A percentile compares a stretch with the other conserved stretches of the same genome.
These are phyloP conservation scores for western clawed frog (Xenopus tropicalis) DNA, from an alignment of 2,113 vertebrate species.

Conservation along the genomic window DNA sequence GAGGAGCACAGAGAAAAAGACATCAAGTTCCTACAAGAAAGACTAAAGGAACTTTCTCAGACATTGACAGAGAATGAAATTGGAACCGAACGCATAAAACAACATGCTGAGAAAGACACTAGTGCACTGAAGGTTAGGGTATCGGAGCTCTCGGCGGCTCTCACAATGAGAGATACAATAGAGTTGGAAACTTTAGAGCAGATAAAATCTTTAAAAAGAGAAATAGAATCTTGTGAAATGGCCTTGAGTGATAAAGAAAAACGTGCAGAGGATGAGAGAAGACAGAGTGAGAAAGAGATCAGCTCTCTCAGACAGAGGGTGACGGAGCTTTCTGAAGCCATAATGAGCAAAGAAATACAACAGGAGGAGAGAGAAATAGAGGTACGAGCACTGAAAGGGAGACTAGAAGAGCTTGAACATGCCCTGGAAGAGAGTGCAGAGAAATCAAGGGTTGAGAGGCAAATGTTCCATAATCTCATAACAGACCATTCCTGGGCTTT, in stretches of 20 bases:
- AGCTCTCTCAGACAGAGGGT: not conserved
- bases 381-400: constrained; percentile 45
- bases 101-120: not conserved
- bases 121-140: not conserved
- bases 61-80: constrained; percentile 42
- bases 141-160: not conserved
- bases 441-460: constrained; percentile 47
- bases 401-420: constrained; percentile 6
- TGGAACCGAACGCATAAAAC: not conserved
- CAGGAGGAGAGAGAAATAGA: constrained; percentile 35
- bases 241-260: constrained; percentile 5
- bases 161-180: not conserved
- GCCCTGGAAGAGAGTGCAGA: constrained; percentile 2
- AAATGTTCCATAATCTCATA: not conserved
- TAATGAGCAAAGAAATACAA: constrained; percentile 37
- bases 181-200: not conserved
- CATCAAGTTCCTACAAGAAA: constrained; percentile 38
- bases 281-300: not conserved
- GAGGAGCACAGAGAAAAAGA: constrained; percentile 8
- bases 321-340: not conserved
- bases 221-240: not conserved
- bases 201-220: not conserved
- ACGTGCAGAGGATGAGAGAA: not conserved
- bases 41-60: constrained; percentile 35
- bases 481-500: not conserved